phyloP scores from a whole-genome alignment of 2,888 invertebrate species.

The Mycalesis mineus region DNA sequence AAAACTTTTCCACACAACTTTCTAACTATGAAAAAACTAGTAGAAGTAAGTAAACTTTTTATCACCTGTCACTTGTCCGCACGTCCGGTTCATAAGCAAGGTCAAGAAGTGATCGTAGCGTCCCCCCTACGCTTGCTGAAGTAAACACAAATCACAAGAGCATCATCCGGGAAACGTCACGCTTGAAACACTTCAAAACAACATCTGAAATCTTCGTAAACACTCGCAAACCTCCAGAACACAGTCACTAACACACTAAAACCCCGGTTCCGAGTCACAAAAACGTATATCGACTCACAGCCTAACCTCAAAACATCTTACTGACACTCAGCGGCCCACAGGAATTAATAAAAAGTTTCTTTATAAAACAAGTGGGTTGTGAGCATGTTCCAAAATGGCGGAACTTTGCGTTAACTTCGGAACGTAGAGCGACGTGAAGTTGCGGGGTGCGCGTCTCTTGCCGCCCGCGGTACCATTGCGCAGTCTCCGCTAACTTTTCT shows the following conservation, averaged over 20 bases:
- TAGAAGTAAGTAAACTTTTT: slow-evolving; percentile 59
- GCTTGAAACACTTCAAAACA: slow-evolving; percentile 73
- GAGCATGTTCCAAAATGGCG: slow-evolving; percentile 80
- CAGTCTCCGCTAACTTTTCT: slow-evolving; percentile 70
- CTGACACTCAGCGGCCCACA: slow-evolving; percentile 78
- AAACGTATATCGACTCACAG: slow-evolving; percentile 63
- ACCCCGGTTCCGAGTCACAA: slow-evolving; percentile 54
- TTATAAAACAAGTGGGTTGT: slow-evolving; percentile 80
- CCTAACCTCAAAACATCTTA: slow-evolving; percentile 78
- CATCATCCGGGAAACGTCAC: slow-evolving; percentile 65
- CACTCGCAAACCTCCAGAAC: slow-evolving; percentile 45
- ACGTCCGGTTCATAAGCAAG: slow-evolving; percentile 51
- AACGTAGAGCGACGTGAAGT: slow-evolving; percentile 77
- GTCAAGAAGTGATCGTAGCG: slow-evolving; percentile 54
- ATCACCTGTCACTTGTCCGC: slow-evolving; percentile 49
- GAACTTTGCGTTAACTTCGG: slow-evolving; percentile 79
- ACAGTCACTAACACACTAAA: slow-evolving; percentile 48
- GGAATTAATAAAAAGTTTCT: slow-evolving; percentile 80
- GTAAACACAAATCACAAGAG: slow-evolving; percentile 74
- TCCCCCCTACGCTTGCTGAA: slow-evolving; percentile 59
- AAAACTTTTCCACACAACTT: slow-evolving; percentile 70
- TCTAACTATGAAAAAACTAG: slow-evolving; percentile 53
- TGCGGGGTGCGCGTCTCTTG: slow-evolving; percentile 71
- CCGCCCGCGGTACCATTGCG: slow-evolving; percentile 56
- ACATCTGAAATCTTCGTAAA: slow-evolving; percentile 61